Base-by-base conservation (phyloP, 2,888 invertebrate species). In the Strigamia crassipes region DNA sequence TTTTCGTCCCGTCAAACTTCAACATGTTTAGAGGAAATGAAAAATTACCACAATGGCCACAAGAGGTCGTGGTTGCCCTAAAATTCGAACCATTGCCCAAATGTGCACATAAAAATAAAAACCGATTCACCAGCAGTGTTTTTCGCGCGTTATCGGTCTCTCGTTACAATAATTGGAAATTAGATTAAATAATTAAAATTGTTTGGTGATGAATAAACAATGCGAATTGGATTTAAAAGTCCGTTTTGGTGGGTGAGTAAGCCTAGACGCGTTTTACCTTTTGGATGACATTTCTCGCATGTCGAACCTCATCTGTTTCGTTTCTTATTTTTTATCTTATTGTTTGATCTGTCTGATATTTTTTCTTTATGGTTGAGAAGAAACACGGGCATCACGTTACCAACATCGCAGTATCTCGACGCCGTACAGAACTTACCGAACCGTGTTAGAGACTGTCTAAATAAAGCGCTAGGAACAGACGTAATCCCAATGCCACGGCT, bases 221-320 rank as follows among this genome's bases (percentile, higher is more conserved):
- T 5, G 21, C 56, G n/a, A 27, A 27, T 2, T 27, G 27, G 27
- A 27, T 27, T 27, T 2, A 27, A 18, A 13, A 12, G 51, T 10
- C 10, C 38, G 38, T 51, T 18, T 51, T 51, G 10, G 18, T 51
- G 6, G 15, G 6, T 51, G 51, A 13, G 6, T 61, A 23, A 46
- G 46, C 23, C 23, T 23, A 61, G 21, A 8, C 12, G 18, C 9
- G n/a, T 21, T n/a, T 12, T 61, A 61, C 61, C 61, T 61, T 61
- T 61, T 61, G 61, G 61, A 61, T 23, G 61, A 61, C 61, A 61
- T 61, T 61, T 61, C 61, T 61, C 61, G n/a, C 61, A 61, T 61
- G 18, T 61, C 61, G 61, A 61, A 5, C 61, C 61, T 18, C 61
- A 61, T 61, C 61, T 61, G 61, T 61, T 61, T 61, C 46, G 61